A percentile compares a stretch with the other conserved stretches of the same genome.
phyloP scores from a whole-genome alignment of 2,888 invertebrate species.

The Lochmaea capreae region DNA sequence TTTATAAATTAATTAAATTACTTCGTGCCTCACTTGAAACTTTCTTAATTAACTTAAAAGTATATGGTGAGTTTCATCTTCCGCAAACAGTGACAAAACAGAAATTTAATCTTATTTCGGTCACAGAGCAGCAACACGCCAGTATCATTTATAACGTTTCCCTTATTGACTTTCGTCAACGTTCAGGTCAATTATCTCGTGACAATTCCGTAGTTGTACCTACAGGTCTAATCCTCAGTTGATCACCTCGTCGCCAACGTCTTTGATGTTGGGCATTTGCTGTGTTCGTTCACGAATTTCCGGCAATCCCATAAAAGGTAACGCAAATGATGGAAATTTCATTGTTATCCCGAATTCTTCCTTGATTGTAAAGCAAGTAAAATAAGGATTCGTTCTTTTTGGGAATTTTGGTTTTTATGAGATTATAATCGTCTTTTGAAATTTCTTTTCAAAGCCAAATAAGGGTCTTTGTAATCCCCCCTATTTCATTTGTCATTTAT shows the following conservation, averaged over 20 bases:
- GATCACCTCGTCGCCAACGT: conserved; percentile 38
- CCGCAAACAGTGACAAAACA: conserved; percentile 17
- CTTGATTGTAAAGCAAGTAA: too few species aligned
- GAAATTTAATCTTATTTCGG: conserved; percentile 30
- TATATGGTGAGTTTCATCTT: conserved; percentile 19
- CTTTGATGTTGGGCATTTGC: not conserved
- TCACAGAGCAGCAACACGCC: conserved; percentile 22
- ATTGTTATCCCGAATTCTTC: not conserved
- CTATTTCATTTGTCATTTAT: too few species aligned
- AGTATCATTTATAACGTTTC: conserved; percentile 35
- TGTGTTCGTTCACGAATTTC: not conserved
- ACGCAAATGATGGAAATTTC: not conserved
- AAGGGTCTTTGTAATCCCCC: too few species aligned
- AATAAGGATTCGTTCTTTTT: too few species aligned
- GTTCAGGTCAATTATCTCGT: conserved; percentile 42
- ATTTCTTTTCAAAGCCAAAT: too few species aligned
- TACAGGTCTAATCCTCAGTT: conserved; percentile 45
- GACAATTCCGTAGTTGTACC: conserved; percentile 42
- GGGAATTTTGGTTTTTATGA: too few species aligned
- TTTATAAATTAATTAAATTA: too few species aligned
- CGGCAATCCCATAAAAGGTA: not conserved
- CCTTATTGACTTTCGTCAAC: conserved; percentile 39
- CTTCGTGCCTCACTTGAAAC: too few species aligned
- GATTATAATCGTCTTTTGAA: too few species aligned
- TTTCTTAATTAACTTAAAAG: too few species aligned